These are phyloP conservation scores for Nyctibius grandis DNA, from an alignment of 2,797 vertebrate genomes.

Conservation along the genomic window DNA sequence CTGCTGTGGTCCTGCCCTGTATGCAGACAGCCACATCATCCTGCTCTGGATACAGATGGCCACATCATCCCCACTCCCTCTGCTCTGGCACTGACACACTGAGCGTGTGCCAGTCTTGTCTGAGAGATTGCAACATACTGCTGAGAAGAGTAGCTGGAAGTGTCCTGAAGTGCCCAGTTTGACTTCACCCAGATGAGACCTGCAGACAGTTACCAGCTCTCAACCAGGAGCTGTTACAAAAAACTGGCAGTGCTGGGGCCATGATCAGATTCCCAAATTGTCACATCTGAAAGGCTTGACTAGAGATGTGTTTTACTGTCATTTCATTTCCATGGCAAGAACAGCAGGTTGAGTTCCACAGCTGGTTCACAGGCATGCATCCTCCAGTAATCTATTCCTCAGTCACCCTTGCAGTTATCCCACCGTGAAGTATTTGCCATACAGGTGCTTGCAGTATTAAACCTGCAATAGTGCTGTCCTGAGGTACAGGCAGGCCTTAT, in stretches of 20 bases:
- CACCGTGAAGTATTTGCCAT: not conserved
- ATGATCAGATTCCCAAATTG: not conserved
- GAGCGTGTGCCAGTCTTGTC: not conserved
- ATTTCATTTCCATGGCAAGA: not conserved
- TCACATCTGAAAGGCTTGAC: fast-evolving
- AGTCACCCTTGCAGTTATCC: not conserved
- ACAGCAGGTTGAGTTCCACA: not conserved
- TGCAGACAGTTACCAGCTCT: not conserved
- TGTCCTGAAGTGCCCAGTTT: not conserved
- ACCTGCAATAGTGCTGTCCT: not conserved
- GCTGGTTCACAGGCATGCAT: not conserved
- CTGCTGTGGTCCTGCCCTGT: not conserved
- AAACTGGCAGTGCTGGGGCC: fast-evolving
- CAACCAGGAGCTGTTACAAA: not conserved
- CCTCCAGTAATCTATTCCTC: not conserved
- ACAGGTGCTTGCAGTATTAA: not conserved
- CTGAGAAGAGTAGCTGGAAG: not conserved
- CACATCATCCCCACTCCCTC: not conserved
- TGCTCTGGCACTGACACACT: not conserved
- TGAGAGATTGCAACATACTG: not conserved
- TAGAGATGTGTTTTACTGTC: not conserved
- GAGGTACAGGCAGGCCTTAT: not conserved
- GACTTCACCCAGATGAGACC: not conserved
- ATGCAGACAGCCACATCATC: not conserved
- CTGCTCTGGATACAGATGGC: not conserved